These are phyloP conservation scores for Zoanthus sansibaricus DNA, from an alignment of 92 coral and sea anemone genomes.

Conservation along the genomic window DNA sequence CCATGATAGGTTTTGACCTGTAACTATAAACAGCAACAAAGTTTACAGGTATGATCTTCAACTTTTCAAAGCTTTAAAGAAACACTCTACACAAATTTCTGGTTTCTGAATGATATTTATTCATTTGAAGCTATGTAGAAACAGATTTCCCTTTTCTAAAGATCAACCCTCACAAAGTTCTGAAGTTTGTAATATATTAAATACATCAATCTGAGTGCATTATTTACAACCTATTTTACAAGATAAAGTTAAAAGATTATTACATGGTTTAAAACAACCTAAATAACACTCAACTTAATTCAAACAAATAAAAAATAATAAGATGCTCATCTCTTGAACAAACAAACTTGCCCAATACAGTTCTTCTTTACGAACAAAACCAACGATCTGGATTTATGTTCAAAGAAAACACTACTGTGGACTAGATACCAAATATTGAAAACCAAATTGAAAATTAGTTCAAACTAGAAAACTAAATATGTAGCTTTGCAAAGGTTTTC, in stretches of 20 bases:
- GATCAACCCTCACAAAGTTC: not conserved
- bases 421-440: not conserved
- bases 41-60: too few relatives aligned
- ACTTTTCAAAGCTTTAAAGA: not conserved
- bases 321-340: too few relatives aligned
- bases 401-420: too few relatives aligned
- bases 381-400: too few relatives aligned
- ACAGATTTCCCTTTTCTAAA: conserved; percentile 3
- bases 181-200: conserved; percentile 32
- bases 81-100: not conserved
- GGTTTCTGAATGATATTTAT: conserved; percentile 1
- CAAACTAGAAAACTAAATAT: not conserved
- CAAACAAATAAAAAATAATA: not conserved
- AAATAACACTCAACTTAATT: not conserved
- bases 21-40: too few relatives aligned
- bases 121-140: not conserved
- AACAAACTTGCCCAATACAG: too few relatives aligned
- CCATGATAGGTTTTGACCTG: too few relatives aligned
- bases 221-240: conserved; percentile 49
- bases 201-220: conserved; percentile 21
- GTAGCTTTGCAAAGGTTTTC: not conserved
- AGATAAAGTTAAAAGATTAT: not conserved
- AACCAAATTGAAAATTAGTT: not conserved
- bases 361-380: too few relatives aligned
- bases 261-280: not conserved